Conservation (phyloP, 2,113 vertebrate genomes). For the Diadophis punctatus region DNA sequence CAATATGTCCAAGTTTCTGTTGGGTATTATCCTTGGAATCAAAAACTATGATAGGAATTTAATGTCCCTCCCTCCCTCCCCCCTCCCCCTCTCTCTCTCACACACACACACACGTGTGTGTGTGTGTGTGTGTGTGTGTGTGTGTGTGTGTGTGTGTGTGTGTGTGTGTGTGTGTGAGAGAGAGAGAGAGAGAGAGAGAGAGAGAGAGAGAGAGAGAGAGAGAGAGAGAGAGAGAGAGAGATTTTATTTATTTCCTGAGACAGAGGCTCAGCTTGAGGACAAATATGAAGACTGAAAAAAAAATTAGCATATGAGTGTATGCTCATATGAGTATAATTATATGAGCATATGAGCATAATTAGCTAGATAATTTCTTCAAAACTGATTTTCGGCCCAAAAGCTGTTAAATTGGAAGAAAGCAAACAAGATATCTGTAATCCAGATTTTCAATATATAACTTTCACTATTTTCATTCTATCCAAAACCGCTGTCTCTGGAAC, state of each 20-base stretch:
- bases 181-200: too few species aligned
- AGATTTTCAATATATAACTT: background rate
- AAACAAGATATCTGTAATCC: background rate
- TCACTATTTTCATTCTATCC: background rate
- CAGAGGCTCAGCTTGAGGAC: background rate
- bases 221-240: too few species aligned
- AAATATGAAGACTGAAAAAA: background rate
- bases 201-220: too few species aligned
- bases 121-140: too few species aligned
- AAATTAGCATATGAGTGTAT: too few species aligned
- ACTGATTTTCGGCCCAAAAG: background rate
- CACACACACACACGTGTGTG: too few species aligned
- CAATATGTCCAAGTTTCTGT: background rate
- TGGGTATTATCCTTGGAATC: background rate
- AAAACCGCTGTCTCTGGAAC: too few species aligned
- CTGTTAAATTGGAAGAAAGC: background rate
- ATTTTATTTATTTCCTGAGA: background rate
- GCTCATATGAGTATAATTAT: too few species aligned
- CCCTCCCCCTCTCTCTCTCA: too few species aligned
- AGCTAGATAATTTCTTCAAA: background rate
- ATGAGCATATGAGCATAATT: background rate
- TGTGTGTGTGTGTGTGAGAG: too few species aligned
- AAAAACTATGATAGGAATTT: background rate
- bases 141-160: too few species aligned
- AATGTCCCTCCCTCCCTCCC: background rate